Base-by-base conservation (phyloP, 2,888 invertebrate genomes). In the Metalampra italica region DNA sequence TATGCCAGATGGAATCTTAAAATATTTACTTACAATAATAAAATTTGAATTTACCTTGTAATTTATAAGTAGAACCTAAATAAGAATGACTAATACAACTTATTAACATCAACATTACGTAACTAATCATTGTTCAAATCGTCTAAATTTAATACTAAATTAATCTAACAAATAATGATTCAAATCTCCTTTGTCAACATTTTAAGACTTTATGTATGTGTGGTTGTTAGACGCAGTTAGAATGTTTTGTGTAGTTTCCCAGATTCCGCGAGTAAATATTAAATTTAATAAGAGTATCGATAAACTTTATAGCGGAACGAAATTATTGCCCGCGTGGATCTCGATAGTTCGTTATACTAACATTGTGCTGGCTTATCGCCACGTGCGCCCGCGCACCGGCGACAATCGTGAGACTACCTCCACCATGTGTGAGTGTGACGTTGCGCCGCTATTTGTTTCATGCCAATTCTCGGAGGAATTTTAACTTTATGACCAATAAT, bases 311-410 rank as follows among this genome's bases (percentile, higher is more conserved):
- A 73, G 73, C 72, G 64, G 70, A 68, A 72, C 73, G 76, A 78
- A 86, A 80, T 86, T 86, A 89, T 88, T 79, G 82, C 72, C 66
- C 72, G 87, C 88, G 88, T 89, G 88, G 71, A 89, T 89, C 88
- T 76, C 83, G 88, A 89, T 89, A 85, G 78, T 73, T 73, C 63
- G 75, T 76, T 78, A 77, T 74, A 75, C 68, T 73, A 75, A 77
- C 78, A 14, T 32, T 15, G 12, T 43, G 15, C 39, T 9, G 15
- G 68, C 65, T 68, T 71, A 86, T 86, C 84, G 75, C 54, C 47
- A 54, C 54, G 59, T 52, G 64, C 60, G 61, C 64, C 60, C 53
- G 59, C 51, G 64, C 60, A 59, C 63, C 60, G 66, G 77, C 81
- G 86, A 87, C 88, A 81, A 81, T 86, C 88, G 86, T 86, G 87